phyloP scores from a whole-genome alignment of 1,140 invertebrate species.

The Rhagoletis zephyria region DNA sequence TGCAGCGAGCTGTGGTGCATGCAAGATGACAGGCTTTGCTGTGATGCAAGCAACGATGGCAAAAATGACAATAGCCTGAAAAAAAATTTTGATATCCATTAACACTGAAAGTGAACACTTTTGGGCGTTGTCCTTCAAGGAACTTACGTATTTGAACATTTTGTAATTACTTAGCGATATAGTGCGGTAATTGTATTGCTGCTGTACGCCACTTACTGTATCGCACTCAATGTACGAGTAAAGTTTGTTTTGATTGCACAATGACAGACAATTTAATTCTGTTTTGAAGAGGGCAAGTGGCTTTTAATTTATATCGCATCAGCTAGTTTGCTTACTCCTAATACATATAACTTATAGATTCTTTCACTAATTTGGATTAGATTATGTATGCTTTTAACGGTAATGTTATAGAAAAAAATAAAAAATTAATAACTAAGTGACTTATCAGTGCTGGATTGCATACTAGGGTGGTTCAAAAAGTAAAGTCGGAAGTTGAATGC shows the following conservation, averaged over 20 bases:
- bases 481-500: too few species aligned
- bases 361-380: neutral
- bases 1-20: slow-evolving; percentile 62
- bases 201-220: too few species aligned
- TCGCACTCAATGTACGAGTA: too few species aligned
- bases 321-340: neutral
- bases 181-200: too few species aligned
- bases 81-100: slow-evolving; percentile 38
- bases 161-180: slow-evolving; percentile 48
- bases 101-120: neutral
- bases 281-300: neutral
- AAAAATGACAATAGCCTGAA: slow-evolving; percentile 62
- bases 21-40: slow-evolving; percentile 68
- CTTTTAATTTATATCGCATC: neutral
- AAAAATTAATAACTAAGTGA: too few species aligned
- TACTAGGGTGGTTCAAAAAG: too few species aligned
- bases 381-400: neutral
- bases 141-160: slow-evolving; percentile 71
- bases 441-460: too few species aligned
- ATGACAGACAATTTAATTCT: neutral
- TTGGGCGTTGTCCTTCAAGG: neutral
- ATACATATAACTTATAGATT: neutral
- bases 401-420: neutral
- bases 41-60: slow-evolving; percentile 71
- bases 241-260: too few species aligned